Evolutionary conservation across 2,797 vertebrate species (phyloP).

Genomic region (Sternarchorhynchus goeldii): DNA sequence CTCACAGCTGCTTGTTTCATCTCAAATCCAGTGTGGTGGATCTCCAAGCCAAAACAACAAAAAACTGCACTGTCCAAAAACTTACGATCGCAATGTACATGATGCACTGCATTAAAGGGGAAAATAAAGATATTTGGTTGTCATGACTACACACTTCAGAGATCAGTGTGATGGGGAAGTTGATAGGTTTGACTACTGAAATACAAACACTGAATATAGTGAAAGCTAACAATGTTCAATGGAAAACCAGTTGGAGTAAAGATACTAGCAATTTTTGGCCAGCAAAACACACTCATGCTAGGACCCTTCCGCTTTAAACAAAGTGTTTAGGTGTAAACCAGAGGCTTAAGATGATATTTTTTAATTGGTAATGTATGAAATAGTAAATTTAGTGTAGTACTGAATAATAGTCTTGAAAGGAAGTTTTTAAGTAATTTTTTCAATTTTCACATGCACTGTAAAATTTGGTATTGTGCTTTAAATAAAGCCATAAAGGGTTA

Average conservation of each 20-base stretch:
- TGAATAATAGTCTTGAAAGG: neutral
- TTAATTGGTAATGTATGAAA: too few species aligned
- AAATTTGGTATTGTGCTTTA: conserved; percentile 39
- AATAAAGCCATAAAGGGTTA: conserved; percentile 32
- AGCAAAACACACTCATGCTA: conserved; percentile 6
- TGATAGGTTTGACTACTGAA: conserved; percentile 29
- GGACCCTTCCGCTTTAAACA: neutral
- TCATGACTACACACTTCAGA: conserved; percentile 47
- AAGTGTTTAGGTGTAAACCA: neutral
- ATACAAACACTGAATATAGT: conserved; percentile 41
- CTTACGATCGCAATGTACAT: conserved; percentile 40
- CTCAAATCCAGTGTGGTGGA: neutral
- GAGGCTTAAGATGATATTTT: neutral
- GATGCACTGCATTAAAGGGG: conserved; percentile 33
- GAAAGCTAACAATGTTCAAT: conserved; percentile 37
- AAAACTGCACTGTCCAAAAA: conserved; percentile 1
- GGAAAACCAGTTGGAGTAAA: conserved; percentile 13
- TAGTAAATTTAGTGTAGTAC: neutral
- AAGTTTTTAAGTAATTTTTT: neutral
- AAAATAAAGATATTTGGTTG: conserved; percentile 51
- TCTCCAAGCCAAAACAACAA: neutral
- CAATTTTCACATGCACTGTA: neutral
- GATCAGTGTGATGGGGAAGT: conserved; percentile 38
- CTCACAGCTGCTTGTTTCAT: neutral
- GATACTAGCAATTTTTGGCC: conserved; percentile 3